Evolutionary conservation across 2,797 vertebrate genomes (phyloP), one percentile per base, ranked within the genome.

Genomic region (Nannoperca australis): DNA sequence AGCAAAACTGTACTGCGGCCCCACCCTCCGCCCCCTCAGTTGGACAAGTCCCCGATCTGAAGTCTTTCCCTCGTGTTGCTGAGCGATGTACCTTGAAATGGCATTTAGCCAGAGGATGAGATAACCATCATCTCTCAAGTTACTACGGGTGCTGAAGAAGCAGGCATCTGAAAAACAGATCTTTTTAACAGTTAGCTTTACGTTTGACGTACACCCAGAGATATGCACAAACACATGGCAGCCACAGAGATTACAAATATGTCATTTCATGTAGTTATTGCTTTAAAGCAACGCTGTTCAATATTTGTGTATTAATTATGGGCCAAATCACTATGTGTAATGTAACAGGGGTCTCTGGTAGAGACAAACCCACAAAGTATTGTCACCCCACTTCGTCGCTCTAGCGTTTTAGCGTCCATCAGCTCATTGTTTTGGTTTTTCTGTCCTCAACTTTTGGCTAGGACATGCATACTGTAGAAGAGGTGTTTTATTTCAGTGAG

Each of bases 101-200:
- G 74, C 76, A 27, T 82, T 70, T 42, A 82, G 73, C 84, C 80
- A n/a, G 32, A 79, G 64, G 78, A 72, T 44, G 70, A 89, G 78
- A 81, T 62, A 77, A 82, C 32, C 27, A 38, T 76, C 77, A 61
- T 60, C 70, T 76, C 53, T 61, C 36, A 65, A 79, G 51, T 64
- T 71, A 59, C 75, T 62, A n/a, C 78, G 78, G 81, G 76, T 70
- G 81, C 60, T 49, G 30, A 45, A 61, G 61, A 78, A 78, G 51
- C 84, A 86, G 59, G 30, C 54, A 56, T 55, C 30, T 62, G 45
- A 82, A 27, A 27, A 27, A 27, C 24, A 27, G 24, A 27, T 27
- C 24, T 27, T 2, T 27, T 27, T 27, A 27, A 27, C 24, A 27
- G 24, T 27, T 27, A 27, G 24, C 24, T 27, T 74, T 15, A 59